A percentile compares a stretch with the other conserved stretches of the same genome.
These are phyloP conservation scores for Netelia inedita DNA, from an alignment of 2,888 invertebrate genomes.

Conservation along the genomic window DNA sequence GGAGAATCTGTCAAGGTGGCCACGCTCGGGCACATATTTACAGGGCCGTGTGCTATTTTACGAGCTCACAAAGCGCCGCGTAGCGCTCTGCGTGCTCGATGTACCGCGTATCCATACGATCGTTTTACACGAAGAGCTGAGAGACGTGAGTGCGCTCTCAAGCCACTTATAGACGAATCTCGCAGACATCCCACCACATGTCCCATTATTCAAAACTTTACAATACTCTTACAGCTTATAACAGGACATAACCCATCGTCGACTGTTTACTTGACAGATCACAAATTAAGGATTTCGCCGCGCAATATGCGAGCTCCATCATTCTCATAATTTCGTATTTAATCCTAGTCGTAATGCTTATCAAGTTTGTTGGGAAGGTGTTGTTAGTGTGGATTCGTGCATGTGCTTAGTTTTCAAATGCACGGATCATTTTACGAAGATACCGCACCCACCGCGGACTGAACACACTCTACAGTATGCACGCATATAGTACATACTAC, in stretches of 20 bases:
- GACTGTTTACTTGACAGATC: constrained; percentile 38
- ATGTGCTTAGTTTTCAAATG: no score
- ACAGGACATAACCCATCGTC: constrained; percentile 25
- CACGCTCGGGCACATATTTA: constrained; percentile 83
- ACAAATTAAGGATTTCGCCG: constrained; percentile 71
- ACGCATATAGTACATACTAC: no score
- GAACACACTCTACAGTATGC: no score
- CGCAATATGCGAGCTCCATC: constrained; percentile 55
- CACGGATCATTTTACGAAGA: no score
- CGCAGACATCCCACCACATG: constrained; percentile 75
- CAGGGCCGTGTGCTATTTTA: constrained; percentile 83
- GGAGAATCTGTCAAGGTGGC: constrained; percentile 81
- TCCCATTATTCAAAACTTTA: constrained; percentile 80
- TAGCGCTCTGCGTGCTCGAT: constrained; percentile 65
- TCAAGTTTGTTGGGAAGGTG: background rate
- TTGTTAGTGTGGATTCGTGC: background rate
- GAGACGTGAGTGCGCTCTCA: constrained; percentile 51
- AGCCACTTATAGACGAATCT: constrained; percentile 80
- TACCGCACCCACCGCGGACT: no score
- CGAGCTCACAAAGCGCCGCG: constrained; percentile 84
- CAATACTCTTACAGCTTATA: constrained; percentile 71
- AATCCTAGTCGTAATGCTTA: constrained; percentile 1
- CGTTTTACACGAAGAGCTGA: constrained; percentile 36
- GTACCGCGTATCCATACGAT: constrained; percentile 36
- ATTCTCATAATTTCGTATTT: constrained; percentile 19